phyloP scores from a whole-genome alignment of 2,113 vertebrate species.

The Ariopsis seemanni region DNA sequence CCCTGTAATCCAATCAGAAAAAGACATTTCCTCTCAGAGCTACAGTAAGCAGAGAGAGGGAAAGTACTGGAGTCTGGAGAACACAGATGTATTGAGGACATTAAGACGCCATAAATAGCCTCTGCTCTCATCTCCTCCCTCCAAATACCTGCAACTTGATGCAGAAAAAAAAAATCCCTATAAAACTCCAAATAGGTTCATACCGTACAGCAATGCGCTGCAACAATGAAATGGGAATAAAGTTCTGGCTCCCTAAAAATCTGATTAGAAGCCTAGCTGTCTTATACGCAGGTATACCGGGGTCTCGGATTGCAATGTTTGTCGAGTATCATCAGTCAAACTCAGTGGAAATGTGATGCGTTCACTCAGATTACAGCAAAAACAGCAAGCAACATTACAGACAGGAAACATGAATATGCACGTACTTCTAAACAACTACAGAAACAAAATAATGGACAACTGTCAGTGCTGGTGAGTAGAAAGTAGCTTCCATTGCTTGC shows the following conservation, averaged over 20 bases:
- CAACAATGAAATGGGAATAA: background rate
- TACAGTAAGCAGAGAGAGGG: background rate
- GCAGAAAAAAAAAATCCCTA: background rate
- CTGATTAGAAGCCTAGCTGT: background rate
- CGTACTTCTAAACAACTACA: background rate
- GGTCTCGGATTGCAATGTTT: conserved; percentile 37
- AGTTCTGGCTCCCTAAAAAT: background rate
- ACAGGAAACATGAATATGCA: background rate
- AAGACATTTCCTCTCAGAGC: conserved; percentile 10
- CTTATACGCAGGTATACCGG: background rate
- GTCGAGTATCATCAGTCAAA: background rate
- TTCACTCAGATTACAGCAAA: conserved; percentile 25
- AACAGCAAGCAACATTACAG: background rate
- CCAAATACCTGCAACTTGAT: background rate
- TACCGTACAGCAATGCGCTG: conserved; percentile 6
- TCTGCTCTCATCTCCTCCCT: background rate
- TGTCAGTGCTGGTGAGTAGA: background rate
- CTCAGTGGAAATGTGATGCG: conserved; percentile 4
- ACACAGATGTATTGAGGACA: background rate
- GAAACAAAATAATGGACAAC: background rate
- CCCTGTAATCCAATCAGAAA: conserved; percentile 9
- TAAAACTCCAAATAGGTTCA: background rate
- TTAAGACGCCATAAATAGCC: background rate
- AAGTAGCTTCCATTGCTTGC: background rate
- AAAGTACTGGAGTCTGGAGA: background rate